Conservation (phyloP, 2,888 invertebrate genomes). For the Acronicta aceris region DNA sequence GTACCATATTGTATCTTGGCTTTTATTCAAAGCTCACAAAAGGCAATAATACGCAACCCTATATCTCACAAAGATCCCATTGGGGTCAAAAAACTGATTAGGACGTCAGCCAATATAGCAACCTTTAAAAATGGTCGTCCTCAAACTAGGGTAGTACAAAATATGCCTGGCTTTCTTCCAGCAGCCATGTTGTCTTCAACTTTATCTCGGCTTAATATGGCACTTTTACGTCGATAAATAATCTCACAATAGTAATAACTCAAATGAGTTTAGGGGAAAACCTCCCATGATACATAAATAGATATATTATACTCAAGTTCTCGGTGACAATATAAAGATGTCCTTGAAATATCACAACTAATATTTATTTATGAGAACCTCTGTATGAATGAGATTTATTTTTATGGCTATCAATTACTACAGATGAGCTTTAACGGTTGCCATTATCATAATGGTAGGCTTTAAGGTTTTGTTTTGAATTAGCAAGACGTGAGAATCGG, state of each 20-base stretch:
- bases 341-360: conserved; percentile 1
- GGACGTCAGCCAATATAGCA: conserved; percentile 38
- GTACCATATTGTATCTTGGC: too few relatives aligned
- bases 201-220: conserved; percentile 4
- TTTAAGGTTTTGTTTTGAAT: conserved; percentile 8
- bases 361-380: conserved; percentile 39
- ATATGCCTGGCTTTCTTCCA: conserved; percentile 46
- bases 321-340: not conserved
- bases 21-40: conserved; percentile 36
- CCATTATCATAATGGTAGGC: conserved; percentile 16
- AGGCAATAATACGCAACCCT: conserved; percentile 1
- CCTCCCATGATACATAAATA: conserved; percentile 24
- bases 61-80: not conserved
- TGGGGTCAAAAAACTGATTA: conserved; percentile 46
- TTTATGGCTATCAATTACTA: conserved; percentile 25
- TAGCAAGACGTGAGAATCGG: not conserved
- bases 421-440: conserved; percentile 8
- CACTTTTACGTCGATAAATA: conserved; percentile 21
- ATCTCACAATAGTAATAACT: conserved; percentile 14
- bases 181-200: conserved; percentile 6
- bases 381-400: conserved; percentile 29
- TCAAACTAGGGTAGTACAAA: conserved; percentile 13
- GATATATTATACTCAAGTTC: conserved; percentile 2
- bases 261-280: conserved; percentile 3
- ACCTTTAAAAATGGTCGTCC: conserved; percentile 23